A percentile compares a stretch with the other conserved stretches of the same genome.
Conservation (phyloP, 2,113 vertebrate species). For the Tursiops truncatus region DNA sequence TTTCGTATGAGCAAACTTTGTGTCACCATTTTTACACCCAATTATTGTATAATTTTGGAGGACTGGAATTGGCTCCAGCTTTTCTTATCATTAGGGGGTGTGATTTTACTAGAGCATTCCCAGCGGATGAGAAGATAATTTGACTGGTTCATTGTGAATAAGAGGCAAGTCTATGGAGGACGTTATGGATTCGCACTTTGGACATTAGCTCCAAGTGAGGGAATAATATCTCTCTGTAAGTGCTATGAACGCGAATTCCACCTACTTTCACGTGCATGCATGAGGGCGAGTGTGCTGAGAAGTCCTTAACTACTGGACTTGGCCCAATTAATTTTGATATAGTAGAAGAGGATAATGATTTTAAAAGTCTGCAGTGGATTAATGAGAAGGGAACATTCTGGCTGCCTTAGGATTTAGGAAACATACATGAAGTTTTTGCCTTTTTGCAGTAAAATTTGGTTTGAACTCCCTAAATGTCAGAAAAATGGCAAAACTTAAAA, state of each 20-base stretch:
- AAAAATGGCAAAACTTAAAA: neutral
- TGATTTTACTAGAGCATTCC: neutral
- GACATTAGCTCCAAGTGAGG: neutral
- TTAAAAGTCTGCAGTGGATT: neutral
- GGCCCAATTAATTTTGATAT: neutral
- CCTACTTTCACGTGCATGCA: neutral
- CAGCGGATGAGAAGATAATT: neutral
- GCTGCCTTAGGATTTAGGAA: neutral
- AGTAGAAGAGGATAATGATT: neutral
- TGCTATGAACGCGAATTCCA: no score
- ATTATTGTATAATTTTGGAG: neutral
- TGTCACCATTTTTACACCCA: neutral
- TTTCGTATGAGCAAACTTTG: neutral
- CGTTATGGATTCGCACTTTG: neutral
- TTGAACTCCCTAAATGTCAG: neutral
- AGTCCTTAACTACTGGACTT: neutral
- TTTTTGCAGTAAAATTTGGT: neutral
- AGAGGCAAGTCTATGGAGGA: neutral
- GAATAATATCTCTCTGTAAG: neutral
- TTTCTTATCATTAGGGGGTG: neutral
- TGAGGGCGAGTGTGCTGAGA: accelerated
- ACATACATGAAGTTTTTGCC: neutral
- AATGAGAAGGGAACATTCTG: neutral
- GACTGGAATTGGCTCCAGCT: neutral
- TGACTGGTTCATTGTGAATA: neutral